phyloP scores from a whole-genome alignment of 1,140 invertebrate genomes.

The Scaptomyza graminum region DNA sequence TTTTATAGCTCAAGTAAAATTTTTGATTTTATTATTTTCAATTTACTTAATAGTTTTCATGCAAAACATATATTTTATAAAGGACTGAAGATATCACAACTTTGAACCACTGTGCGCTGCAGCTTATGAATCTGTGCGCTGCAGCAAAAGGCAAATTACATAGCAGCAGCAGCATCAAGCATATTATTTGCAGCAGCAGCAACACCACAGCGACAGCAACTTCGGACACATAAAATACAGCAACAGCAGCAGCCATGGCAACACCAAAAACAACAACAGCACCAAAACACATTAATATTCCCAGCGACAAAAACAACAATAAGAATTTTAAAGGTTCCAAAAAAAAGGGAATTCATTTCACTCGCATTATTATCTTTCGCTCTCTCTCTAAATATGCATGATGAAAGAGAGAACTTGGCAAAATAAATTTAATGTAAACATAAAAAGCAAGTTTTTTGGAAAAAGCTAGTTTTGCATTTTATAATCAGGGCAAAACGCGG shows the following conservation, averaged over 20 bases:
- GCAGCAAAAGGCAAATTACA: constrained; percentile 67
- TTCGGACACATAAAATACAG: constrained; percentile 50
- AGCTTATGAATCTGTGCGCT: constrained; percentile 59
- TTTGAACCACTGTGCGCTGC: constrained; percentile 24
- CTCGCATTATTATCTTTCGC: constrained; percentile 49
- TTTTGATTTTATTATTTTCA: too few relatives aligned
- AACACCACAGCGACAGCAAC: constrained; percentile 23
- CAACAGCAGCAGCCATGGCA: constrained; percentile 20
- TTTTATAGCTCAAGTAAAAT: too few relatives aligned
- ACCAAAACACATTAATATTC: constrained; percentile 5
- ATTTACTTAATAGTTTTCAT: background rate
- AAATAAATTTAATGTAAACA: constrained; percentile 72
- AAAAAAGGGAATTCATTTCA: constrained; percentile 42
- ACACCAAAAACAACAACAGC: constrained; percentile 28
- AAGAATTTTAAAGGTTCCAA: constrained; percentile 32
- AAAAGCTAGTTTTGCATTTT: constrained; percentile 73
- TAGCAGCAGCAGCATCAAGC: constrained; percentile 45
- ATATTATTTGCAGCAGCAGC: constrained; percentile 67
- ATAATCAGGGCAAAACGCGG: constrained; percentile 61
- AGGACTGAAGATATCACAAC: background rate
- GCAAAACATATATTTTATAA: too few relatives aligned
- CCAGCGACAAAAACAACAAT: constrained; percentile 23
- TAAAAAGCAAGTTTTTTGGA: constrained; percentile 62
- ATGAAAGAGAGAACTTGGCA: constrained; percentile 7
- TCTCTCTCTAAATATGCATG: constrained; percentile 19